Percentiles rank a stretch among this genome's conserved stretches.
These are phyloP conservation scores for Brachyalestes nurse DNA, from an alignment of 2,797 vertebrate genomes.

Conservation along the genomic window DNA sequence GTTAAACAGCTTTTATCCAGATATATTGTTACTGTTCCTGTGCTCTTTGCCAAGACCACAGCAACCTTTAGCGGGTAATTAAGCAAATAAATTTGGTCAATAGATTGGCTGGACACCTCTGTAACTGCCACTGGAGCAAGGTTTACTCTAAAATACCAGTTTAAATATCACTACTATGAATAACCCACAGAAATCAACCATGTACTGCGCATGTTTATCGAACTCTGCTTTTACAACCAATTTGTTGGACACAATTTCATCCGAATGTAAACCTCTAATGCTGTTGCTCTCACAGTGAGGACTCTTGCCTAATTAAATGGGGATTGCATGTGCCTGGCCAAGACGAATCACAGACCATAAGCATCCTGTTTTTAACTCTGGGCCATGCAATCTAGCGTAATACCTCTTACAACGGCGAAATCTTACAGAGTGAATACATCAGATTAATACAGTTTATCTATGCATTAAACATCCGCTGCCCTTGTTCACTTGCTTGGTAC, in stretches of 20 bases:
- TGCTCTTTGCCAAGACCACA: background rate
- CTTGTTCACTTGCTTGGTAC: background rate
- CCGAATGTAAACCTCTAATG: background rate
- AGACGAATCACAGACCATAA: background rate
- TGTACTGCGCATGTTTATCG: background rate
- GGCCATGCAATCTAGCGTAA: background rate
- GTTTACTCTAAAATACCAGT: background rate
- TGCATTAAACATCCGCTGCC: background rate
- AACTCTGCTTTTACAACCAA: background rate
- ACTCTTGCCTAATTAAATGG: background rate
- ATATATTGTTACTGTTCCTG: background rate
- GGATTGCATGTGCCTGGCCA: slow-evolving; percentile 4
- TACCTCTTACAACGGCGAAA: background rate
- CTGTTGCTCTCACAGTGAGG: background rate
- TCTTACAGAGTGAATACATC: background rate
- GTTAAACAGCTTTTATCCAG: background rate
- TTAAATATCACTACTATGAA: background rate
- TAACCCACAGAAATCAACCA: too few species aligned
- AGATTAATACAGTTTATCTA: background rate
- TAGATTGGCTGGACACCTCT: background rate
- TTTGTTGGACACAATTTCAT: background rate
- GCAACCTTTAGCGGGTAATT: background rate
- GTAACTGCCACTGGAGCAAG: background rate
- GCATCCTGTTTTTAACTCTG: background rate
- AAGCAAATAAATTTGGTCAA: background rate